Evolutionary conservation across 2,113 vertebrate species (phyloP), one percentile per base, ranked within the genome.

Genomic region (Phodopus roborovskii): DNA sequence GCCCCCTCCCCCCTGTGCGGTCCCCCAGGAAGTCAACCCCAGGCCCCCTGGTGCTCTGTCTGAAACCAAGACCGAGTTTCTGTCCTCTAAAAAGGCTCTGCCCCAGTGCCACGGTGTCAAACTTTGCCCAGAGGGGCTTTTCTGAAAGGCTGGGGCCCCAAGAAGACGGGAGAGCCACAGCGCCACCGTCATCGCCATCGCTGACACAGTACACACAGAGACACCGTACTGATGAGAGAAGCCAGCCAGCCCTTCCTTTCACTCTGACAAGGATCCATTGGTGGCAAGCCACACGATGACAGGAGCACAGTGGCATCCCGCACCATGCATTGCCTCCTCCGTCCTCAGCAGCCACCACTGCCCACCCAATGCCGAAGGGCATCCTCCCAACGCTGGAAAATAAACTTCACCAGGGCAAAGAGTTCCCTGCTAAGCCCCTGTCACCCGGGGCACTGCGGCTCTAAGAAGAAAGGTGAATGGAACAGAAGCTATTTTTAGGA

Each of bases 371-470:
- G 28, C 88, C 94, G 93, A 97, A 98, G 98, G 98, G 93, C 97
- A 97, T 58, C 95, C 28, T 48, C 53, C 70, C 8, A 8, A n/a
- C n/a, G 13, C 97, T 85, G 96, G 96, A 84, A 93, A 95, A 98
- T 96, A 98, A 98, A 98, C 97, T 98, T 98, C 95, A 92, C 73
- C 93, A 26, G 83, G 1, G 24, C 3, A 5, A 0, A 24, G 97
- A 97, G 98, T 96, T 92, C 24, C 70, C 11, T 16, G 90, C 78
- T 22, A 1, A 8, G 9, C 10, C 92, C 87, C 77, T 3, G 77
- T 50, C 19, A 1, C n/a, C 9, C 71, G 33, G 6, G 58, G 42
- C 3, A 30, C 62, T 28, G 83, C 85, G 11, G 96, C 82, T 13
- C 28, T 6, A 78, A 36, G 81, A 64, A 5, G 56, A 48, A 53